A percentile compares a stretch with the other conserved stretches of the same genome.
phyloP scores from a whole-genome alignment of 2,797 vertebrate species.

The Melanotaenia pygmaea region DNA sequence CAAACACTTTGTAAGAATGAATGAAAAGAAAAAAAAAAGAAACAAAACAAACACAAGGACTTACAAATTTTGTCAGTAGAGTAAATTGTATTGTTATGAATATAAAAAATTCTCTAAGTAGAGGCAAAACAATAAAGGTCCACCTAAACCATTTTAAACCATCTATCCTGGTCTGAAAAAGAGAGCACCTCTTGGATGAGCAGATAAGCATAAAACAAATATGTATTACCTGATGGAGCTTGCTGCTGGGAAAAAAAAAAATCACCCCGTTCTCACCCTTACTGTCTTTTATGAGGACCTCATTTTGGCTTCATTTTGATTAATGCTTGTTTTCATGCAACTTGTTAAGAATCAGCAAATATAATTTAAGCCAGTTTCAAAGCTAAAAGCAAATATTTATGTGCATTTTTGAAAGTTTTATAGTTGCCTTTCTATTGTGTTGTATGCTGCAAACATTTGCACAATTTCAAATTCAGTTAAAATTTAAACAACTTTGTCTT shows the following conservation, averaged over 20 bases:
- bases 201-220: constrained; percentile 33
- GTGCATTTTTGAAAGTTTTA: background rate
- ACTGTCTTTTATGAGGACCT: constrained; percentile 26
- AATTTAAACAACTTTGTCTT: too few species aligned
- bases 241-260: constrained; percentile 22
- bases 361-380: background rate
- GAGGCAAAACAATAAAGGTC: constrained; percentile 12
- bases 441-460: too few species aligned
- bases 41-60: constrained; percentile 34
- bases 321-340: constrained; percentile 23
- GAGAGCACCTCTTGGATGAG: constrained; percentile 41
- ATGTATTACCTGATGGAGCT: constrained; percentile 36
- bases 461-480: too few species aligned
- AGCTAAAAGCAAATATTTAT: constrained; percentile 20
- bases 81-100: constrained; percentile 49
- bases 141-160: background rate
- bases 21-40: constrained; percentile 2
- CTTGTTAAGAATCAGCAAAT: constrained; percentile 1
- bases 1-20: constrained; percentile 13
- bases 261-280: constrained; percentile 1
- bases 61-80: constrained; percentile 44
- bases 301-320: constrained; percentile 37
- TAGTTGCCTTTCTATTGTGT: too few species aligned
- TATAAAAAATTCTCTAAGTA: constrained; percentile 29
- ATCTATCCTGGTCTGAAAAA: constrained; percentile 36